Base-by-base conservation (phyloP, 2,797 vertebrate genomes). In the Pachyuromys duprasi region DNA sequence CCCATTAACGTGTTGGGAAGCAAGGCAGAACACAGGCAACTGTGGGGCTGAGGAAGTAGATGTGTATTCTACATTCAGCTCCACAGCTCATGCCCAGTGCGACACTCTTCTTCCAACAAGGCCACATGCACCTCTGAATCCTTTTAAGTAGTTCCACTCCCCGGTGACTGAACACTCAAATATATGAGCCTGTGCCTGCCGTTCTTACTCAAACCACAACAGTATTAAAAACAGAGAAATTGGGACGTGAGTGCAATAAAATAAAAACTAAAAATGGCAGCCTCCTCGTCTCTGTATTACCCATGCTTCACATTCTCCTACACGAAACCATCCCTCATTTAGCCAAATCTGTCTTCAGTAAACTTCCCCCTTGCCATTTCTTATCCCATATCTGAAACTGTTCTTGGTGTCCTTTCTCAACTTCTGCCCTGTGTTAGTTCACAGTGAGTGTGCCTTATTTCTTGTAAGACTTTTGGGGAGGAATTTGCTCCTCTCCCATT, bases 211-310 rank as follows among this genome's bases (percentile, higher is more conserved):
- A 60, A 60, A 60, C 55, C n/a, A 60, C n/a, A 15, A 60, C n/a
- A 26, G 13, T 18, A 39, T 60, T 39, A 39, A 81, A 81, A 81
- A 60, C 57, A 60, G 57, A 55, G 33, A 79, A 79, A 60, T 26
- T 18, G 7, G 22, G 3, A 60, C 60, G n/a, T 39, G 5, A 81
- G 13, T 8, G n/a, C 12, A 60, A 60, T 36, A 26, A 57, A 57
- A 57, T 45, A 15, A 75, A 45, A 45, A 36, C 24, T 80, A 39
- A 74, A 91, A 24, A 36, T 5, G 39, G 24, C 4, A 78, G 4
- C 15, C 31, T 39, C 8, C 45, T 28, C 14, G 28, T n/a, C 15
- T 31, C 31, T 0, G 9, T 1, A 3, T 69, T 20, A 1, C 0
- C 3, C 11, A 0, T 3, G 72, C 8, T 83, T 28, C 62, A 65